Conservation (phyloP, 2,113 vertebrate species). For the Nothobranchius kuhntae region DNA sequence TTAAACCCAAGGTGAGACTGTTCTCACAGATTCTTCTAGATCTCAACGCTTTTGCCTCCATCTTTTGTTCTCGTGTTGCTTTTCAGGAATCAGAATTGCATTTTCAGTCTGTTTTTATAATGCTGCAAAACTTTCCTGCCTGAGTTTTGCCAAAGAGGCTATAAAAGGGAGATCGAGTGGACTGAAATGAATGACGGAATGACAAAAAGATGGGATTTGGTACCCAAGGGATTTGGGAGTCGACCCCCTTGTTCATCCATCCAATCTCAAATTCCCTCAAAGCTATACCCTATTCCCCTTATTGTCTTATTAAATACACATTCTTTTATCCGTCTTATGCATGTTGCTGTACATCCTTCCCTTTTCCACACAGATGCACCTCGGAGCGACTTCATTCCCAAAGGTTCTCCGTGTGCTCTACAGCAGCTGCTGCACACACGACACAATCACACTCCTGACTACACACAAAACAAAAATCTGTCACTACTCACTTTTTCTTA, state of each 20-base stretch:
- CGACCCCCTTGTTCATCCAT: constrained; percentile 57
- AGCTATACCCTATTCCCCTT: constrained; percentile 12
- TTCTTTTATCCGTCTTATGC: constrained; percentile 9
- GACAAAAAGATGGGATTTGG: neutral
- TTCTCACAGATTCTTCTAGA: neutral
- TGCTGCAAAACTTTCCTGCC: neutral
- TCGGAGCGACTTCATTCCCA: constrained; percentile 20
- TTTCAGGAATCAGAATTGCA: neutral
- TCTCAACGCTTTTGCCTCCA: neutral
- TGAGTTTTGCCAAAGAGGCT: neutral
- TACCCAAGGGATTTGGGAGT: constrained; percentile 30
- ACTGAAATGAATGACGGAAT: neutral
- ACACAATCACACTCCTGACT: constrained; percentile 6
- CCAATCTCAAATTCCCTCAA: constrained; percentile 39
- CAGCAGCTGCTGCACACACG: constrained; percentile 30
- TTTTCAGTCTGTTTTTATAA: constrained; percentile 12
- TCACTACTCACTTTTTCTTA: constrained; percentile 4
- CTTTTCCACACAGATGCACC: constrained; percentile 2
- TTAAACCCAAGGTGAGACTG: neutral
- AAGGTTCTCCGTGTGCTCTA: constrained; percentile 48
- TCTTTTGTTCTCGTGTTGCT: neutral
- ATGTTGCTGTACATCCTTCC: neutral
- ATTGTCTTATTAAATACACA: constrained; percentile 3
- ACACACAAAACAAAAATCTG: constrained; percentile 41
- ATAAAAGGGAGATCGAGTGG: constrained; percentile 2